Conservation (phyloP, 1,140 invertebrate species). For the Lepidurus couesii region DNA sequence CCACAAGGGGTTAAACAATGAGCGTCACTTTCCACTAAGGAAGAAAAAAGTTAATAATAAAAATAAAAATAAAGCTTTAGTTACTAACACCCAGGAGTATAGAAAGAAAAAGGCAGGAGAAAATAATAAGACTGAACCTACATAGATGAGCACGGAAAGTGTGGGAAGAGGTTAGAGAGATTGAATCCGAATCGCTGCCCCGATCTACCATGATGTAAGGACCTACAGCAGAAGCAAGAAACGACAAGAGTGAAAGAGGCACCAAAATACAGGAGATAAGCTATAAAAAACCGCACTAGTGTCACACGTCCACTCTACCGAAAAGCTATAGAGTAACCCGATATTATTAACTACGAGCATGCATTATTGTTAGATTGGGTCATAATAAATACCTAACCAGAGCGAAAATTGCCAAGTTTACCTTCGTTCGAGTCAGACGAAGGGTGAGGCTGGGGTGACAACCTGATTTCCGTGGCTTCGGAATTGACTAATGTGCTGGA, state of each 20-base stretch:
- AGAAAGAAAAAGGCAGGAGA: slow-evolving; percentile 28
- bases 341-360: too few relatives aligned
- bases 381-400: too few relatives aligned
- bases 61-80: background rate
- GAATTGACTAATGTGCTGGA: background rate
- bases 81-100: background rate
- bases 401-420: background rate
- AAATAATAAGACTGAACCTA: slow-evolving; percentile 52
- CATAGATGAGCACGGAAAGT: slow-evolving; percentile 72
- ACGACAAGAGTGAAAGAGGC: background rate
- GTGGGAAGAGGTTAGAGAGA: slow-evolving; percentile 65
- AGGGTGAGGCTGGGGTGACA: background rate
- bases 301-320: background rate
- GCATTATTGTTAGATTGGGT: too few relatives aligned
- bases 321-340: background rate
- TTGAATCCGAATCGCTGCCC: slow-evolving; percentile 64
- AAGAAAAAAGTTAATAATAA: background rate
- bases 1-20: background rate
- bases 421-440: slow-evolving; percentile 1
- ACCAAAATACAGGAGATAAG: background rate
- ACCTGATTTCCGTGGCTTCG: slow-evolving; percentile 2
- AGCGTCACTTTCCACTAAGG: background rate
- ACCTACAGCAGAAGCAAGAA: background rate
- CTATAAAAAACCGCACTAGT: background rate
- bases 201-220: slow-evolving; percentile 43